Conservation (phyloP, 37 sponge, comb jelly and placozoan species). For the Corticium candelabrum region DNA sequence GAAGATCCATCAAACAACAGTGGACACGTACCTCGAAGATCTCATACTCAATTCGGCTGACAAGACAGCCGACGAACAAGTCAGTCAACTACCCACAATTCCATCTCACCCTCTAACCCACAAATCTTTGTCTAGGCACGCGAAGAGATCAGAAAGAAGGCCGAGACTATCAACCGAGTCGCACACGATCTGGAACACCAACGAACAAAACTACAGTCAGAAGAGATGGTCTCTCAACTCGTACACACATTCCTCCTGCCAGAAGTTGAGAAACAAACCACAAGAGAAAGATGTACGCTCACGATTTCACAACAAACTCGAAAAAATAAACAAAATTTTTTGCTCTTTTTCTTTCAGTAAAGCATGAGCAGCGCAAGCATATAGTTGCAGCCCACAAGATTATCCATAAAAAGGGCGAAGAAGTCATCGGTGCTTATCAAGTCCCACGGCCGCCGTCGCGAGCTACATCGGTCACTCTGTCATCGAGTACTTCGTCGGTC, state of each 20-base stretch:
- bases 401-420: slow-evolving; percentile 41
- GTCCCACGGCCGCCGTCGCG: background rate
- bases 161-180: slow-evolving; percentile 66
- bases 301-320: too few relatives aligned
- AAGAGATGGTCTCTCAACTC: slow-evolving; percentile 71
- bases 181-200: slow-evolving; percentile 66
- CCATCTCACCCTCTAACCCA: background rate
- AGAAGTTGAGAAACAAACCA: slow-evolving; percentile 81
- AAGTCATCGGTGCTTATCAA: background rate
- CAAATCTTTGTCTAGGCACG: slow-evolving; percentile 59
- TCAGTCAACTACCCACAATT: slow-evolving; percentile 8
- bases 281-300: slow-evolving; percentile 54
- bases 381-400: slow-evolving; percentile 69
- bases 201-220: slow-evolving; percentile 29
- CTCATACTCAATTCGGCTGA: slow-evolving; percentile 64
- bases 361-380: background rate
- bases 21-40: slow-evolving; percentile 91
- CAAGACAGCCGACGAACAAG: slow-evolving; percentile 78
- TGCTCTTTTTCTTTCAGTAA: background rate
- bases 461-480: too few relatives aligned
- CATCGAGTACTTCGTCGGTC: too few relatives aligned
- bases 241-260: slow-evolving; percentile 92
- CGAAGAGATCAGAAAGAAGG: slow-evolving; percentile 57
- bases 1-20: slow-evolving; percentile 70
- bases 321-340: background rate